Evolutionary conservation across 2,113 vertebrate species (phyloP).

Genomic region (Odobenus rosmarus): DNA sequence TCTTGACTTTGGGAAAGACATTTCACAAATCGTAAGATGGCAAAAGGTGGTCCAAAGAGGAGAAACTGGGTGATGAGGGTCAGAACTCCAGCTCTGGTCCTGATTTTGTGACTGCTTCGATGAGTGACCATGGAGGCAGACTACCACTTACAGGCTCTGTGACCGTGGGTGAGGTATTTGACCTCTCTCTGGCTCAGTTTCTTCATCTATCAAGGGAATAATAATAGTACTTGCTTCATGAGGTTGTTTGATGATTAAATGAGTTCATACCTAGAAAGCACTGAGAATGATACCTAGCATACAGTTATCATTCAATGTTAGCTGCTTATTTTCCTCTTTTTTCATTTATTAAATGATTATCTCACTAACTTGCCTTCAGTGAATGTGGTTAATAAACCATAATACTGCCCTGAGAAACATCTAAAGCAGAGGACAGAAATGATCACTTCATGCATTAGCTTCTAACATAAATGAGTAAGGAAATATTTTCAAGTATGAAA

Average conservation of each 20-base stretch:
- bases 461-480: background rate
- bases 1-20: background rate
- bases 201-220: background rate
- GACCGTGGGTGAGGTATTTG: background rate
- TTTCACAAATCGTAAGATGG: background rate
- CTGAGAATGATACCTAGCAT: background rate
- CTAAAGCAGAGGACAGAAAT: background rate
- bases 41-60: background rate
- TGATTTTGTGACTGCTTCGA: background rate
- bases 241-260: background rate
- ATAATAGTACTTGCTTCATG: background rate
- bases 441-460: background rate
- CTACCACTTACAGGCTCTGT: background rate
- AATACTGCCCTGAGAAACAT: background rate
- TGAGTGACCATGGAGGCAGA: background rate
- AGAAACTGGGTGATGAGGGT: background rate
- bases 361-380: background rate
- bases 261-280: background rate
- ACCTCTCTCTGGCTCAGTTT: background rate
- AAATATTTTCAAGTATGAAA: conserved; percentile 34
- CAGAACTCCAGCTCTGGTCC: background rate
- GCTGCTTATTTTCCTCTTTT: background rate
- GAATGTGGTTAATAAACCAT: background rate
- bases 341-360: background rate
- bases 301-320: background rate